Evolutionary conservation across 2,888 invertebrate species (phyloP), one percentile per base, ranked within the genome.

Genomic region (Bembecia ichneumoniformis): DNA sequence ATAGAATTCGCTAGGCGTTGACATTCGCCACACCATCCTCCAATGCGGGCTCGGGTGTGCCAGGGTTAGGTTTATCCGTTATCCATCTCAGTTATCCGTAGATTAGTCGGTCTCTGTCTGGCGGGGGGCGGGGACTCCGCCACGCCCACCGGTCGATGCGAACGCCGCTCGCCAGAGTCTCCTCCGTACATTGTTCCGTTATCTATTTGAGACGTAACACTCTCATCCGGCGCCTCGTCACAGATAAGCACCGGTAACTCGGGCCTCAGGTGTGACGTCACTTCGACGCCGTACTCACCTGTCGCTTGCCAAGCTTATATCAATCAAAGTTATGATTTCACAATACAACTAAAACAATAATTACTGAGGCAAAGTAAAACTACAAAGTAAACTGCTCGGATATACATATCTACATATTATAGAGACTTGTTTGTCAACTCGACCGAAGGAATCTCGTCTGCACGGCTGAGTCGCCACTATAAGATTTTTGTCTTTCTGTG

Each of bases 91-190:
- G 77, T 82, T 86, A 87, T 83, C 81, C 83, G 73, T 61, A 82
- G 87, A 87, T 87, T 84, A 87, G 82, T 64, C 72, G 77, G 64
- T 76, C 76, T 77, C 77, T 73, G 74, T 75, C 74, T 75, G 65
- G 70, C 66, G 76, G 75, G 63, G 68, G 86, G 86, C 82, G 82
- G 82, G 77, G 80, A 72, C 28, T 74, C 57, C 59, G 75, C 76
- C 83, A 82, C 83, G 84, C 84, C 84, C 68, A 78, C 80, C 83
- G 84, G 82, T 84, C 84, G 83, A 84, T 83, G 81, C 71, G 66
- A 61, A 66, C 67, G 74, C 71, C 67, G 74, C 71, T 28, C 48
- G 15, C 20, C 46, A 10, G 34, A 13, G 10, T 13, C 46, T 46
- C 11, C 20, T 46, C 11, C 20, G 46, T 34, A 28, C 79, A 80